Evolutionary conservation across 1,140 invertebrate species (phyloP).

Genomic region (Nixonia krombeini): DNA sequence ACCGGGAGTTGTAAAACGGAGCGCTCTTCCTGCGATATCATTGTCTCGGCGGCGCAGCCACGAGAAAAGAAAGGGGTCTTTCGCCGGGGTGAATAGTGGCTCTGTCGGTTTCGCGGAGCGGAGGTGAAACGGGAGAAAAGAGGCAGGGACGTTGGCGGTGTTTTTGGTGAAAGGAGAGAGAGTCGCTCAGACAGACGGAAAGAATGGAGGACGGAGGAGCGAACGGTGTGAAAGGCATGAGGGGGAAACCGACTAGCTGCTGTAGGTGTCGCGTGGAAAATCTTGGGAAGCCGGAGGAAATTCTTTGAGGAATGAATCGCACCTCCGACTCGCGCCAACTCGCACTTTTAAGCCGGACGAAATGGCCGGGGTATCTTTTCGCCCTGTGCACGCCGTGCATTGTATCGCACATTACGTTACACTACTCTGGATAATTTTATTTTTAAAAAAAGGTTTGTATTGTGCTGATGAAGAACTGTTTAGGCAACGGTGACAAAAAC

Average conservation of each 20-base stretch:
- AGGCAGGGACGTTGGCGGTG: conserved; percentile 50
- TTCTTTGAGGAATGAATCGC: conserved; percentile 34
- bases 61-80: conserved; percentile 65
- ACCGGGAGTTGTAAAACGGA: conserved; percentile 69
- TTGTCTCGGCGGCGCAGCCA: conserved; percentile 61
- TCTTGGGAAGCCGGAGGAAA: conserved; percentile 25
- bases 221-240: conserved; percentile 7
- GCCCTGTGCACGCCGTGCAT: too few species aligned
- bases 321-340: too few species aligned
- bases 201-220: conserved; percentile 23
- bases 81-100: conserved; percentile 65
- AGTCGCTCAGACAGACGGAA: conserved; percentile 52
- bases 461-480: too few species aligned
- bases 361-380: too few species aligned
- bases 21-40: conserved; percentile 66
- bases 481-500: too few species aligned
- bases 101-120: conserved; percentile 33
- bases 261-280: conserved; percentile 46
- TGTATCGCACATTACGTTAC: too few species aligned
- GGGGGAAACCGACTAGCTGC: conserved; percentile 27
- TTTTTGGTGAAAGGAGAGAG: conserved; percentile 62
- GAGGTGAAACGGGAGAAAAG: conserved; percentile 30
- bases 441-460: too few species aligned
- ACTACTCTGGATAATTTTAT: too few species aligned
- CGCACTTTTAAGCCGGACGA: too few species aligned